Evolutionary conservation across 2,113 vertebrate species (phyloP).

Genomic region (Burhinus oedicnemus): DNA sequence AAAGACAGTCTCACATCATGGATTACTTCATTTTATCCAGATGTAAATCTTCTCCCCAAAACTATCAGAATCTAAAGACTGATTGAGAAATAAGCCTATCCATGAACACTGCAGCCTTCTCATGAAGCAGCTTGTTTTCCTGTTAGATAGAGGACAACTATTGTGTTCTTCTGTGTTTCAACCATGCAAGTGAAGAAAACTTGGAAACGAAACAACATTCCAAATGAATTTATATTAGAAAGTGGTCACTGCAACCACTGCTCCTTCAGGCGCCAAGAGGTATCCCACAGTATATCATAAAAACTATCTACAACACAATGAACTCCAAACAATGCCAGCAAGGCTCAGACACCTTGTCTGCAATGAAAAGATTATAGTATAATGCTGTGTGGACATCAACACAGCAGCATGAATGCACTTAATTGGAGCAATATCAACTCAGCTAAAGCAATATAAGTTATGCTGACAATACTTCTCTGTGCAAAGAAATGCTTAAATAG

Average conservation of each 20-base stretch:
- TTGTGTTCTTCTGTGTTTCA: background rate
- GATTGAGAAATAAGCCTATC: background rate
- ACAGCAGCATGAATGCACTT: slow-evolving; percentile 18
- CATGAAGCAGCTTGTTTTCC: background rate
- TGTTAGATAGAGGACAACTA: background rate
- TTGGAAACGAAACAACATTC: background rate
- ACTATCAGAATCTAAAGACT: background rate
- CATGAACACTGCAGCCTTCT: background rate
- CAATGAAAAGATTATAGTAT: background rate
- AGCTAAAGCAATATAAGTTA: background rate
- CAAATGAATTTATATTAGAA: background rate
- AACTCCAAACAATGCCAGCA: background rate
- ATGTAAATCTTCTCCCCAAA: background rate
- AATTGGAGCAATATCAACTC: background rate
- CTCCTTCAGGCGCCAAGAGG: background rate
- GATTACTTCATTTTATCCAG: background rate
- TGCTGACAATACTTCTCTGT: slow-evolving; percentile 22
- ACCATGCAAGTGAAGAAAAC: background rate
- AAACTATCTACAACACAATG: background rate
- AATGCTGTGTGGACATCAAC: background rate
- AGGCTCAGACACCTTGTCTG: slow-evolving; percentile 49
- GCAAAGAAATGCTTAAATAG: slow-evolving; percentile 7
- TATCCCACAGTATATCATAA: background rate
- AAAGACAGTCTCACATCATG: background rate
- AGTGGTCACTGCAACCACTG: background rate